phyloP scores from a whole-genome alignment of 1,140 invertebrate genomes.

The Diorhabda elongata region DNA sequence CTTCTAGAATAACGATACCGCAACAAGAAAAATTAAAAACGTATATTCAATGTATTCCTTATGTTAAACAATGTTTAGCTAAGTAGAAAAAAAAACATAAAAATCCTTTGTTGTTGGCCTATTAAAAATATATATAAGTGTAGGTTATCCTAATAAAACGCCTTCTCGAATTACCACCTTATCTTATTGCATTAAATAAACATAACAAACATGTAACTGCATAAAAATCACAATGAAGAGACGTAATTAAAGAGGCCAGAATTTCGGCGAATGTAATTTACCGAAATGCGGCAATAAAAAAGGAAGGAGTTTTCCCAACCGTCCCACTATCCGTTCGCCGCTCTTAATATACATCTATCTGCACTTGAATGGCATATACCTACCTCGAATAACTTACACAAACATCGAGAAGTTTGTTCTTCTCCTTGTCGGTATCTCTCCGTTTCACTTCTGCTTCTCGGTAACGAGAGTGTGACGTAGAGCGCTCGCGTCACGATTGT shows the following conservation, averaged over 20 bases:
- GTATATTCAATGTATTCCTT: too few species aligned
- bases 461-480: slow-evolving; percentile 19
- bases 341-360: slow-evolving; percentile 2
- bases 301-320: not conserved
- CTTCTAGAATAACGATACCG: too few species aligned
- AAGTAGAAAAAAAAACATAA: too few species aligned
- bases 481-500: slow-evolving; percentile 14
- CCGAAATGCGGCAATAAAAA: not conserved
- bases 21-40: too few species aligned
- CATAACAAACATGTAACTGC: not conserved
- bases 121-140: too few species aligned
- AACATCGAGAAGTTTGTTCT: not conserved
- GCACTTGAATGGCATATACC: not conserved
- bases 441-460: not conserved
- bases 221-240: not conserved
- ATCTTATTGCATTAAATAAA: not conserved
- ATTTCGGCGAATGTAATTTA: not conserved
- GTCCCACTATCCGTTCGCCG: not conserved
- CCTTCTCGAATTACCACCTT: too few species aligned
- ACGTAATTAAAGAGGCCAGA: not conserved
- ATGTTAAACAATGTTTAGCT: too few species aligned
- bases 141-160: too few species aligned
- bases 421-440: slow-evolving; percentile 10
- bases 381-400: slow-evolving; percentile 2
- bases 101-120: too few species aligned